A percentile compares a stretch with the other conserved stretches of the same genome.
Conservation (phyloP, 2,888 invertebrate genomes). For the Panzeria rudis region DNA sequence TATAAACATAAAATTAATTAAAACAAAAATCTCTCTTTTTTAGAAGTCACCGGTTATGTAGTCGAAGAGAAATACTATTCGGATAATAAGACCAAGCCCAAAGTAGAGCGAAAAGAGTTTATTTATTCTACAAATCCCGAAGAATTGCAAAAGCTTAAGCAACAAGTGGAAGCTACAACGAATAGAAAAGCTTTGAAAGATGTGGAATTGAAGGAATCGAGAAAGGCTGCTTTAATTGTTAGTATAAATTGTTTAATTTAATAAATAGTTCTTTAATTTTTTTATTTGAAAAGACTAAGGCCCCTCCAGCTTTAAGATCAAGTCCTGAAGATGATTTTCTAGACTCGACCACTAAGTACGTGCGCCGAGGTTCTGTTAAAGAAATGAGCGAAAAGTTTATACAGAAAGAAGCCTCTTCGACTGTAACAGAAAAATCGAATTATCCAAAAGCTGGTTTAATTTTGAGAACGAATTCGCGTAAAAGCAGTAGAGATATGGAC, state of each 20-base stretch:
- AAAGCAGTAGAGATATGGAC: conserved; percentile 58
- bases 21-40: conserved; percentile 1
- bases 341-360: conserved; percentile 79
- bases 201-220: conserved; percentile 46
- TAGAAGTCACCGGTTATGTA: conserved; percentile 89
- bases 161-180: conserved; percentile 56
- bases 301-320: conserved; percentile 31
- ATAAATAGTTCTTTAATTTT: neutral
- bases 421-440: conserved; percentile 77
- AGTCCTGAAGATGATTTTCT: conserved; percentile 70
- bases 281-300: conserved; percentile 23
- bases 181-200: conserved; percentile 35
- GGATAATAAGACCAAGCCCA: conserved; percentile 88
- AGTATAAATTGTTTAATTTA: neutral
- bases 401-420: conserved; percentile 85
- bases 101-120: conserved; percentile 88
- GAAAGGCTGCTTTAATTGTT: conserved; percentile 58
- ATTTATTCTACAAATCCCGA: conserved; percentile 88
- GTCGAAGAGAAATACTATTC: conserved; percentile 88
- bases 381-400: conserved; percentile 92
- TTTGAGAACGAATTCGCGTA: conserved; percentile 85
- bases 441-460: conserved; percentile 91
- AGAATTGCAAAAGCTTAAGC: conserved; percentile 78
- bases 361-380: conserved; percentile 90
- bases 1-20: neutral